Percentiles rank a stretch among this genome's conserved stretches.
Evolutionary conservation across 2,888 invertebrate genomes (phyloP).

Genomic region (Rhamnusium bicolor): DNA sequence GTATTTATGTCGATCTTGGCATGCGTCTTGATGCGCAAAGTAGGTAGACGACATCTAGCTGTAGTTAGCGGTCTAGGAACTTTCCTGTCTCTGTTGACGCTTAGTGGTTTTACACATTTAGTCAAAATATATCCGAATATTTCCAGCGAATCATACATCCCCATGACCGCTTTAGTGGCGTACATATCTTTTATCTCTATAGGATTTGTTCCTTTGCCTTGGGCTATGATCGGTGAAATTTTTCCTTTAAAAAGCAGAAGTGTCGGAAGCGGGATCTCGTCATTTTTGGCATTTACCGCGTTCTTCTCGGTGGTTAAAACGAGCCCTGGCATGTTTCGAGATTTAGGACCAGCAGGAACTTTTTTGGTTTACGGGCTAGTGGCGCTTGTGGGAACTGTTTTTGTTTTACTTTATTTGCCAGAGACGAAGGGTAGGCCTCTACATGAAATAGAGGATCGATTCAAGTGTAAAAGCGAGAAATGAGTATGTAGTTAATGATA

Average conservation of each 20-base stretch:
- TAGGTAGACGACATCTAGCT: conserved; percentile 78
- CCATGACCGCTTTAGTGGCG: conserved; percentile 72
- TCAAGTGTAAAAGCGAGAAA: conserved; percentile 60
- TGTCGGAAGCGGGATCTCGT: conserved; percentile 79
- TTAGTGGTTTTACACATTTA: conserved; percentile 53
- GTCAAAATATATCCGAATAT: conserved; percentile 47
- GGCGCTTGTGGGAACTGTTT: conserved; percentile 74
- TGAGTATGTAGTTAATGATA: not conserved
- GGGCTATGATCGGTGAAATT: conserved; percentile 84
- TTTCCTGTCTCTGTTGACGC: conserved; percentile 72
- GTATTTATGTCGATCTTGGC: conserved; percentile 77
- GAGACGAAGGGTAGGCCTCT: conserved; percentile 81
- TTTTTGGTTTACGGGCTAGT: conserved; percentile 77
- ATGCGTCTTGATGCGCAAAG: conserved; percentile 76
- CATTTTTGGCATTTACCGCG: conserved; percentile 77
- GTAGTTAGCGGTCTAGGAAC: conserved; percentile 79
- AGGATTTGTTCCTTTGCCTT: conserved; percentile 74
- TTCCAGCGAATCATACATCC: conserved; percentile 57
- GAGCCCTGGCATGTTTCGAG: conserved; percentile 76
- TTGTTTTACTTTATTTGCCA: conserved; percentile 77
- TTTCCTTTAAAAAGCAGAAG: conserved; percentile 75
- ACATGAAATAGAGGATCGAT: conserved; percentile 79
- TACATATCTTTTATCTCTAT: conserved; percentile 77
- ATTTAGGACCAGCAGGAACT: conserved; percentile 76
- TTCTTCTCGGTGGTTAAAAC: conserved; percentile 81